Base-by-base conservation (phyloP, 2,797 vertebrate genomes). In the Gymnoscopelus microlampas region DNA sequence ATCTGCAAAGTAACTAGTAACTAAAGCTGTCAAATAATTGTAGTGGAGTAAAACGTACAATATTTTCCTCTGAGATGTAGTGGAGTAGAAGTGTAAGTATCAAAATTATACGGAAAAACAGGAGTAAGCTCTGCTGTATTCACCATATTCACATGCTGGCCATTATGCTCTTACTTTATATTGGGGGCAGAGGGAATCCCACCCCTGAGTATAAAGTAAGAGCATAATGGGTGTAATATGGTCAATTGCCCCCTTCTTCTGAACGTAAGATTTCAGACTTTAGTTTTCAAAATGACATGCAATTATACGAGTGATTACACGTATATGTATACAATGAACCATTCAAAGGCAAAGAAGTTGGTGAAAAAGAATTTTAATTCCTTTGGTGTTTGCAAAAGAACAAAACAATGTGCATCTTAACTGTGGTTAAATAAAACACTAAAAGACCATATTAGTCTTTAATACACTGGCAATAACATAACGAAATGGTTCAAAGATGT, bases 331-430 rank as follows among this genome's bases (percentile, higher is more conserved):
- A 26, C 63, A 73, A 74, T 19, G 60, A 78, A 58, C 19, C 10
- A 77, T 58, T 54, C n/a, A 67, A 73, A 64, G 85, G 59, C 32
- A 64, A 68, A 76, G 66, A 69, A 56, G 60, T 68, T 77, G 73
- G 85, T 88, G 81, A 90, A 86, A 70, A 87, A 88, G 66, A 85
- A 82, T 53, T 90, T 93, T 92, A 91, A 87, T 93, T 92, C 84
- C 91, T 95, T 94, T 93, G 92, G 92, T 93, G 91, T 89, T 85
- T 85, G 85, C 67, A 88, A 78, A 62, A 73, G 5, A 19, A 74
- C 39, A 29, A 76, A 85, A 70, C 59, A 81, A 84, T 76, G 58
- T 77, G 72, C 50, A 89, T 87, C 59, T 77, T 49, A 81, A 58
- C 71, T 51, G 58, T 70, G 63, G 63, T 62, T 66, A 73, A 66